Evolutionary conservation across 2,113 vertebrate genomes (phyloP).

Genomic region (Cranoglanis bouderius): DNA sequence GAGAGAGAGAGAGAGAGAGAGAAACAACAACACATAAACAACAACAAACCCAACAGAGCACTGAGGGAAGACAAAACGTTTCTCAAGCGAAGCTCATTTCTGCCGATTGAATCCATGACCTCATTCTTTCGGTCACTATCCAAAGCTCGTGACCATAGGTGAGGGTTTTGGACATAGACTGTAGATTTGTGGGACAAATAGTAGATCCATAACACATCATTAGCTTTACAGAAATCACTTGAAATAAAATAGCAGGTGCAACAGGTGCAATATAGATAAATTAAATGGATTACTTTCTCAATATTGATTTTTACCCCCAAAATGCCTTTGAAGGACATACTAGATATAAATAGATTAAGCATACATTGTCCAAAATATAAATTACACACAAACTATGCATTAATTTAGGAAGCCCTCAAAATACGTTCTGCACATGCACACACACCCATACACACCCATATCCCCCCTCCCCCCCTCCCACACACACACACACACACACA

Average conservation of each 20-base stretch:
- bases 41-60: not conserved
- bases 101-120: no score
- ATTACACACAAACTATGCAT: not conserved
- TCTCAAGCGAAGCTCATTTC: no score
- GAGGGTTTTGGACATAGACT: no score
- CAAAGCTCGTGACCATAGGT: no score
- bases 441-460: not conserved
- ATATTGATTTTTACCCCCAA: not conserved
- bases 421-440: not conserved
- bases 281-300: not conserved
- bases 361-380: not conserved
- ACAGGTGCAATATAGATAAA: not conserved
- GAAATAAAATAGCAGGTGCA: not conserved
- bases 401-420: not conserved
- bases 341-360: not conserved
- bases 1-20: no score
- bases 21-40: not conserved
- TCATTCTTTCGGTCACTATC: no score
- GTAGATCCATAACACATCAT: not conserved
- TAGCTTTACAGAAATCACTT: not conserved
- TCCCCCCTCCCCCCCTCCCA: no score
- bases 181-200: no score
- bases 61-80: not conserved
- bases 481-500: not conserved
- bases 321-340: not conserved